These are phyloP conservation scores for Mirza zaza DNA, from an alignment of 2,113 vertebrate genomes.

Conservation along the genomic window DNA sequence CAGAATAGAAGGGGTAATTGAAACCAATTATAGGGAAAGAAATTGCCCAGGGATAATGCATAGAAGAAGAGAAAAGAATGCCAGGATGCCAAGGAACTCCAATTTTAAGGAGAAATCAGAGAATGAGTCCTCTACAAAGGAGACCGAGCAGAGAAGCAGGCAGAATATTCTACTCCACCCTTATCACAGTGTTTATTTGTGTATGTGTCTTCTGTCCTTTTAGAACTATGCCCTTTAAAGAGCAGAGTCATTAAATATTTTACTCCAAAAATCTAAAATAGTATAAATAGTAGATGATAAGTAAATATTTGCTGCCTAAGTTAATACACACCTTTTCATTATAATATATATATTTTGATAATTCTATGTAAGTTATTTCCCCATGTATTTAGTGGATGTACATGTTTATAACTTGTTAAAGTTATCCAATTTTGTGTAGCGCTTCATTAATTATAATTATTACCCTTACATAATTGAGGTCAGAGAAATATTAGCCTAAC, in stretches of 20 bases:
- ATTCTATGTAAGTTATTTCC: neutral
- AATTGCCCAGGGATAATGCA: neutral
- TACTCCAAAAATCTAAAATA: neutral
- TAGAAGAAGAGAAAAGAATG: neutral
- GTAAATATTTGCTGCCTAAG: neutral
- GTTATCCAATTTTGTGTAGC: neutral
- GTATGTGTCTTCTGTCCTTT: neutral
- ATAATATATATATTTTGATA: neutral
- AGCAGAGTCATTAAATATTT: neutral
- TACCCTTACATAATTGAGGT: constrained; percentile 8
- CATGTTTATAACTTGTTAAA: neutral
- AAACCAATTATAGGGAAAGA: neutral
- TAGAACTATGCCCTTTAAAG: neutral
- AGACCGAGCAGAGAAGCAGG: neutral
- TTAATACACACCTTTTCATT: neutral
- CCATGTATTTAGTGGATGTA: neutral
- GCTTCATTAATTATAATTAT: constrained; percentile 27
- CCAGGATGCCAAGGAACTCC: neutral
- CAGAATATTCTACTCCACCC: neutral
- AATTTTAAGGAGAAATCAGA: neutral
- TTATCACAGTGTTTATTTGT: neutral
- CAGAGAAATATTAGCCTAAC: neutral
- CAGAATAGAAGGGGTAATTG: neutral
- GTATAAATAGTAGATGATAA: neutral
- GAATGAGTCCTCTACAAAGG: neutral